Evolutionary conservation across 1,140 invertebrate species (phyloP).

Genomic region (Portunus trituberculatus): DNA sequence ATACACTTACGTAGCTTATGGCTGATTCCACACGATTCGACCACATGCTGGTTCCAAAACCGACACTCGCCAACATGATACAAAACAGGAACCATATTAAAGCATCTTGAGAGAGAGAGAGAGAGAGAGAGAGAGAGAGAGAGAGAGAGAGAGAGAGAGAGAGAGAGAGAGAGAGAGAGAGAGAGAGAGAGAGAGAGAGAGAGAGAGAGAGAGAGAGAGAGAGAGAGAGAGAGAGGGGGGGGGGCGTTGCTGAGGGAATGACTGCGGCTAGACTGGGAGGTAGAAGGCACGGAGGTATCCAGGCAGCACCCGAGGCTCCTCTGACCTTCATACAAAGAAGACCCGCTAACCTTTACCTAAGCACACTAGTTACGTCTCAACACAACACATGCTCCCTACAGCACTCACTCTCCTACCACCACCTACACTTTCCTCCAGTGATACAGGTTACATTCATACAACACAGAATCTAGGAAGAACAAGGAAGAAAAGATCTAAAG

Average conservation of each 20-base stretch:
- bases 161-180: slow-evolving; percentile 32
- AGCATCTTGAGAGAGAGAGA: neutral
- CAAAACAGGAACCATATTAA: too few species aligned
- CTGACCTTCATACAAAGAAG: neutral
- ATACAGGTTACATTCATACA: neutral
- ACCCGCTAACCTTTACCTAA: neutral
- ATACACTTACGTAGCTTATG: neutral
- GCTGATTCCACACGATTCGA: neutral
- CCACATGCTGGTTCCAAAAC: too few species aligned
- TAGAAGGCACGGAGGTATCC: neutral
- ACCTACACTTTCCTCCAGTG: neutral
- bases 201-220: neutral
- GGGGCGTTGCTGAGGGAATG: too few species aligned
- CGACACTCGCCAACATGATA: too few species aligned
- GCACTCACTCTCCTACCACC: neutral
- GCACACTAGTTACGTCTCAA: neutral
- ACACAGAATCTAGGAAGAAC: too few species aligned
- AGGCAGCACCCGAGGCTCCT: neutral
- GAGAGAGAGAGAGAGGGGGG: neutral
- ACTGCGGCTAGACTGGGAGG: too few species aligned
- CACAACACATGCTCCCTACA: neutral
- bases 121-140: slow-evolving; percentile 16
- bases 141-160: slow-evolving; percentile 32
- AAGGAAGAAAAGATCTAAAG: too few species aligned
- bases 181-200: neutral